phyloP scores from a whole-genome alignment of 2,888 invertebrate species.

The Yponomeuta malinellus region DNA sequence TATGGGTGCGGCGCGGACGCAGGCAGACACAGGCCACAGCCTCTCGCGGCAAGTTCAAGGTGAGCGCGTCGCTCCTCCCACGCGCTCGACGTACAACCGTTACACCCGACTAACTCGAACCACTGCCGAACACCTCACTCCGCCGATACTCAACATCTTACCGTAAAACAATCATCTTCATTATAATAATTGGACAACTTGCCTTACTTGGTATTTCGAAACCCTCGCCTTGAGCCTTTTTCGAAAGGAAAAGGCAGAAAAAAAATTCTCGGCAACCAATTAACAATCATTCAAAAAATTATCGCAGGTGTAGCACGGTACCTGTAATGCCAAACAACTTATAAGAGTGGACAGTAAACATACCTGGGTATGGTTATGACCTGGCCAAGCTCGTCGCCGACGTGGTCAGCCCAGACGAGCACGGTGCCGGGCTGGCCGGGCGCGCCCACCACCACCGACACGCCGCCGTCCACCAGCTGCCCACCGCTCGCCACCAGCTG shows the following conservation, averaged over 20 bases:
- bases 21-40: conserved; percentile 15
- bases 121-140: not conserved
- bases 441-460: conserved; percentile 68
- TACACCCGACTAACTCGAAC: conserved; percentile 31
- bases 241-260: conserved; percentile 1
- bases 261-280: not conserved
- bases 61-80: conserved; percentile 72
- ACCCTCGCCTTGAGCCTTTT: conserved; percentile 7
- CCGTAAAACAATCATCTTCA: conserved; percentile 12
- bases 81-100: conserved; percentile 63
- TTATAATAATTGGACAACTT: conserved; percentile 7
- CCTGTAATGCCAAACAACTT: not conserved
- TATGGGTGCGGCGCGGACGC: conserved; percentile 28
- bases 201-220: conserved; percentile 9
- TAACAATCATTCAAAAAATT: not conserved
- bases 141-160: not conserved
- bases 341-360: conserved; percentile 22
- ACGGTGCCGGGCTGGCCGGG: conserved; percentile 76
- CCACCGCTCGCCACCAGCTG: conserved; percentile 71
- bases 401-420: conserved; percentile 82
- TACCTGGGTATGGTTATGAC: conserved; percentile 81
- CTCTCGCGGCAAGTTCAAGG: conserved; percentile 74
- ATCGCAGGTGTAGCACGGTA: not conserved
- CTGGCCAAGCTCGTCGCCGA: conserved; percentile 81
- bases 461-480: conserved; percentile 69